Percentiles rank a stretch among this genome's conserved stretches.
Conservation (phyloP, 2,113 vertebrate genomes). For the Gallinago paraguaiae region DNA sequence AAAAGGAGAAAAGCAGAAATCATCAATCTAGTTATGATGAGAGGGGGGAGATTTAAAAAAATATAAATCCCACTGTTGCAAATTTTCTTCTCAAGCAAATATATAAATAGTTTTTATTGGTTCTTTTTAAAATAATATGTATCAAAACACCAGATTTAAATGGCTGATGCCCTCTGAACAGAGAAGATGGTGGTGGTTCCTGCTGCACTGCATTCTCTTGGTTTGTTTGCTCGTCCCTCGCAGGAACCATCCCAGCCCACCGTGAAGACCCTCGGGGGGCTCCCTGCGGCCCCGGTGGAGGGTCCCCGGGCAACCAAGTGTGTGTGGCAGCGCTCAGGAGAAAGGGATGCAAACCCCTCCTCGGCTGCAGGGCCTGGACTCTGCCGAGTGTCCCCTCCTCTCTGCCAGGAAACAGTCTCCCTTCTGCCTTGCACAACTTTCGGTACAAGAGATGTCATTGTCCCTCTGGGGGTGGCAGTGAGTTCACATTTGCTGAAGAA, state of each 20-base stretch:
- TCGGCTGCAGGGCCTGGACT: not conserved
- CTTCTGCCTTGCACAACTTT: not conserved
- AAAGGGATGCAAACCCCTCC: not conserved
- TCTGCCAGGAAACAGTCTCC: not conserved
- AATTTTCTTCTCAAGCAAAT: not conserved
- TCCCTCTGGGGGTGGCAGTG: not conserved
- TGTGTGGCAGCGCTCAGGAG: not conserved
- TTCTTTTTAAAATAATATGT: not conserved
- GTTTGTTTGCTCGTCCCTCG: not conserved
- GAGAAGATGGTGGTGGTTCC: not conserved
- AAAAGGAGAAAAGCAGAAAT: conserved; percentile 18
- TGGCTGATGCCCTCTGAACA: not conserved
- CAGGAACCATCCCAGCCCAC: not conserved
- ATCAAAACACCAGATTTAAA: not conserved
- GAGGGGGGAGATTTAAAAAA: not conserved
- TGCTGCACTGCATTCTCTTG: not conserved
- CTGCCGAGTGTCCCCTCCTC: not conserved
- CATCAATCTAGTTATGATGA: not conserved
- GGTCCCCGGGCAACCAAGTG: not conserved
- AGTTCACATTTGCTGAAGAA: not conserved
- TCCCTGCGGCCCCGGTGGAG: rapidly evolving
- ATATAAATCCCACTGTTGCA: not conserved
- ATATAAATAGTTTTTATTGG: conserved; percentile 12
- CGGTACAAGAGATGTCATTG: not conserved
- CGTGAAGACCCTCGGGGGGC: not conserved